Conservation (phyloP, 2,888 invertebrate species). For the Dasypolia templi region DNA sequence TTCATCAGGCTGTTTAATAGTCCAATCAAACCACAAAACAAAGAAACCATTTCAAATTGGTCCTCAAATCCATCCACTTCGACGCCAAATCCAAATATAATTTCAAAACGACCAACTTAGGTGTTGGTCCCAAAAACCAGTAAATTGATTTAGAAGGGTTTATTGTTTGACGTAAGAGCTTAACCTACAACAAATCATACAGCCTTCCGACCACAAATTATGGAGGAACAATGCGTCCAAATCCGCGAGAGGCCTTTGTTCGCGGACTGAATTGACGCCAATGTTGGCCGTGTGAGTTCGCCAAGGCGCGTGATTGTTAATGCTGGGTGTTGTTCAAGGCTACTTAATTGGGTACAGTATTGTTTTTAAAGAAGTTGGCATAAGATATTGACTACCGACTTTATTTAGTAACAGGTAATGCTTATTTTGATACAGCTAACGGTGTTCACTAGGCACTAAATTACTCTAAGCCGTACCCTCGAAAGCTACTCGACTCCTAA, state of each 20-base stretch:
- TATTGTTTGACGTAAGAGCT: constrained; percentile 58
- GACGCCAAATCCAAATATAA: constrained; percentile 7
- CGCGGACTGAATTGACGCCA: constrained; percentile 33
- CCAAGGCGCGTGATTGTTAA: constrained; percentile 18
- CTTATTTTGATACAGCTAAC: background rate
- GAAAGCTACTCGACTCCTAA: too few relatives aligned
- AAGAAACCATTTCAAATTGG: constrained; percentile 6
- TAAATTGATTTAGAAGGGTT: constrained; percentile 58
- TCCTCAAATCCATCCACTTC: constrained; percentile 2
- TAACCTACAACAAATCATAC: constrained; percentile 59
- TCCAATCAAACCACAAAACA: background rate
- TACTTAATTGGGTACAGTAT: background rate
- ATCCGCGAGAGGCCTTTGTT: constrained; percentile 46
- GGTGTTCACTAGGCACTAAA: background rate
- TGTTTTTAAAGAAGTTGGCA: background rate
- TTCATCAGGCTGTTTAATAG: background rate
- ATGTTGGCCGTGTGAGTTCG: constrained; percentile 35
- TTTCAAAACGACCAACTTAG: constrained; percentile 30
- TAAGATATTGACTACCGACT: background rate
- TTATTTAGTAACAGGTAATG: background rate
- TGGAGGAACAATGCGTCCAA: constrained; percentile 53
- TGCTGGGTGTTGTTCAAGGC: background rate
- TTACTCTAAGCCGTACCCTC: too few relatives aligned
- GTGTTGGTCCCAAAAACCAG: constrained; percentile 37
- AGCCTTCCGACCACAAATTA: constrained; percentile 61